A percentile compares a stretch with the other conserved stretches of the same genome.
These are phyloP conservation scores for Xiphophorus maculatus DNA, from an alignment of 2,113 vertebrate genomes.

Conservation along the genomic window DNA sequence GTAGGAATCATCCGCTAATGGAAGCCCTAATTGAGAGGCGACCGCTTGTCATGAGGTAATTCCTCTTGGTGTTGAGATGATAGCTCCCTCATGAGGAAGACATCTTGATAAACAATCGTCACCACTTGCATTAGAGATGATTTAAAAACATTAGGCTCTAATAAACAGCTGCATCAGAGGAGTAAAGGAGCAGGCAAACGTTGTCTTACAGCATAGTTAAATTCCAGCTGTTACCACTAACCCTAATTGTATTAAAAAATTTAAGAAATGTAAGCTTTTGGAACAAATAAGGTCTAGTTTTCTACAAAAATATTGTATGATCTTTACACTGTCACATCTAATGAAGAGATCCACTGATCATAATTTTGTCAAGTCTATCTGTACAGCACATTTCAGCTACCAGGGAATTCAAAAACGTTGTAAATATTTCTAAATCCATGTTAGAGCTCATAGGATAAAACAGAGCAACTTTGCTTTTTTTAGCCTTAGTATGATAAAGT, in stretches of 20 bases:
- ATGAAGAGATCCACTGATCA: background rate
- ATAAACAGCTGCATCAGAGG: conserved; percentile 84
- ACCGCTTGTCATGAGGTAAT: conserved; percentile 90
- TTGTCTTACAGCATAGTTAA: conserved; percentile 54
- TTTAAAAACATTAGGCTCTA: conserved; percentile 93
- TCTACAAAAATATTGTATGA: background rate
- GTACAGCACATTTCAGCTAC: too few species aligned
- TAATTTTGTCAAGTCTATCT: background rate
- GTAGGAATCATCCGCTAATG: conserved; percentile 96
- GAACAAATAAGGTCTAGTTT: background rate
- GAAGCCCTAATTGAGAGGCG: conserved; percentile 90
- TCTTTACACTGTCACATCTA: background rate
- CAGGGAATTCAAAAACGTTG: background rate
- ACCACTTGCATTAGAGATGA: conserved; percentile 92
- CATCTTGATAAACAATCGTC: conserved; percentile 90
- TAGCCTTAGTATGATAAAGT: background rate
- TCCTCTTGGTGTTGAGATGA: conserved; percentile 81
- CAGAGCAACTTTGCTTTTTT: background rate
- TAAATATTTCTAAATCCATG: background rate
- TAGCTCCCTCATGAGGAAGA: conserved; percentile 58
- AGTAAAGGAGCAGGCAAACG: conserved; percentile 55
- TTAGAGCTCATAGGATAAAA: background rate
- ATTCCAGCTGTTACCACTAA: background rate
- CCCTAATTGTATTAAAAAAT: too few species aligned
- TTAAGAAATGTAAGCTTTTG: background rate